These are phyloP conservation scores for Pseudorectes ferrugineus DNA, from an alignment of 2,113 vertebrate species.

Conservation along the genomic window DNA sequence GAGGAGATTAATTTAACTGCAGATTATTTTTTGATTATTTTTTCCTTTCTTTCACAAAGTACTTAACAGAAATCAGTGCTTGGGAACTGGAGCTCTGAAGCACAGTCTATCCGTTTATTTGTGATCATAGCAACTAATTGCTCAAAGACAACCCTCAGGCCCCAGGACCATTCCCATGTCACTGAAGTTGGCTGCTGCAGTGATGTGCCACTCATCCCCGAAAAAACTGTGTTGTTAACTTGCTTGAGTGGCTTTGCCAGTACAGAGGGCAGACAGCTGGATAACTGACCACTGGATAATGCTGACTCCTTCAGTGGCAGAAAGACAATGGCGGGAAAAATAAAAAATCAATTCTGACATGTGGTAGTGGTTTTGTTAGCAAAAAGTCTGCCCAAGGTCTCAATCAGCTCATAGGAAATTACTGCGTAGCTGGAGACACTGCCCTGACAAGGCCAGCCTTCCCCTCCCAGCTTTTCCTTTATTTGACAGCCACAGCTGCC, in stretches of 20 bases:
- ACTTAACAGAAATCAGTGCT: background rate
- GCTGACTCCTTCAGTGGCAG: background rate
- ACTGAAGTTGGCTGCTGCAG: background rate
- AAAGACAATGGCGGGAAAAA: background rate
- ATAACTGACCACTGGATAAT: background rate
- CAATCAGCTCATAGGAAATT: conserved; percentile 54
- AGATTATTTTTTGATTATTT: background rate
- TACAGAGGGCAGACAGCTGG: background rate
- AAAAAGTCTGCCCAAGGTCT: conserved; percentile 28
- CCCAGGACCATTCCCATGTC: background rate
- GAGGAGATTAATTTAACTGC: conserved; percentile 19
- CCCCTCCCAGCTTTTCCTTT: conserved; percentile 67
- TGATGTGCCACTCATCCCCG: background rate
- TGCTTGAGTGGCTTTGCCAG: background rate
- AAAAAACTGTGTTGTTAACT: background rate
- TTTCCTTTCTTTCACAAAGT: background rate
- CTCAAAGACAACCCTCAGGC: background rate
- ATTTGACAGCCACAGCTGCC: conserved; percentile 1
- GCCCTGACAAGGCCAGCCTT: conserved; percentile 52
- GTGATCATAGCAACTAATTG: conserved; percentile 7
- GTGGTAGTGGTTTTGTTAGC: background rate
- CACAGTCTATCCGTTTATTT: background rate
- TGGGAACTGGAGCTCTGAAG: background rate
- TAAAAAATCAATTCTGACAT: background rate
- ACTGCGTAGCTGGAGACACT: conserved; percentile 12